These are phyloP conservation scores for Theretra japonica DNA, from an alignment of 2,888 invertebrate genomes.

Conservation along the genomic window DNA sequence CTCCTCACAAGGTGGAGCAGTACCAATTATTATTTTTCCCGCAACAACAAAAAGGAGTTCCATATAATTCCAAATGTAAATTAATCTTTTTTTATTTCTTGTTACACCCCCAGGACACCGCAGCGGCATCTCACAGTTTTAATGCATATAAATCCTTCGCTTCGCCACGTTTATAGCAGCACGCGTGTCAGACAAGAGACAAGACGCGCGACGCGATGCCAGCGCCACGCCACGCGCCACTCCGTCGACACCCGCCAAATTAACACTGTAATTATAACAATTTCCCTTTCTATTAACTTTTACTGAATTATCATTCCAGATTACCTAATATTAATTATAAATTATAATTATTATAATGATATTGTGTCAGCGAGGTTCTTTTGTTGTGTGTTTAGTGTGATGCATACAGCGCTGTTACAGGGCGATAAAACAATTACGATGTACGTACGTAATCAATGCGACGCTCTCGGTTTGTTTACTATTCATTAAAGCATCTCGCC, in stretches of 20 bases:
- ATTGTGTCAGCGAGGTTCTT: background rate
- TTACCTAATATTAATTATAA: background rate
- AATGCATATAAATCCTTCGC: background rate
- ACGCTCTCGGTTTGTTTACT: constrained; percentile 71
- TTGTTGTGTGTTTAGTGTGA: constrained; percentile 9
- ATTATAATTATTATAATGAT: background rate
- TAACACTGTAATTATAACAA: constrained; percentile 52
- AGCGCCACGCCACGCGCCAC: constrained; percentile 35
- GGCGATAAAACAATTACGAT: constrained; percentile 61
- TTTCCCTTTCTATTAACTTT: constrained; percentile 58
- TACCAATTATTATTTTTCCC: no score
- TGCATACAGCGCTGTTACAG: constrained; percentile 12
- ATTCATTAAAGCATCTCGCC: constrained; percentile 79
- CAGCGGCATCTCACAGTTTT: background rate
- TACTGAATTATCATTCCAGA: constrained; percentile 45
- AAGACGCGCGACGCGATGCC: constrained; percentile 8
- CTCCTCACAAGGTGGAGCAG: no score
- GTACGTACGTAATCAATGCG: constrained; percentile 52
- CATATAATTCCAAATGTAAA: no score
- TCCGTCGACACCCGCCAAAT: constrained; percentile 46
- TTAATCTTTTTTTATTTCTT: background rate
- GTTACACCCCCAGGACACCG: background rate
- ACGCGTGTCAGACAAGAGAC: constrained; percentile 15
- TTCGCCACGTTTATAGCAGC: constrained; percentile 21
- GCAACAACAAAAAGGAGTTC: no score